Evolutionary conservation across 2,797 vertebrate genomes (phyloP).

Genomic region (Labroides dimidiatus): DNA sequence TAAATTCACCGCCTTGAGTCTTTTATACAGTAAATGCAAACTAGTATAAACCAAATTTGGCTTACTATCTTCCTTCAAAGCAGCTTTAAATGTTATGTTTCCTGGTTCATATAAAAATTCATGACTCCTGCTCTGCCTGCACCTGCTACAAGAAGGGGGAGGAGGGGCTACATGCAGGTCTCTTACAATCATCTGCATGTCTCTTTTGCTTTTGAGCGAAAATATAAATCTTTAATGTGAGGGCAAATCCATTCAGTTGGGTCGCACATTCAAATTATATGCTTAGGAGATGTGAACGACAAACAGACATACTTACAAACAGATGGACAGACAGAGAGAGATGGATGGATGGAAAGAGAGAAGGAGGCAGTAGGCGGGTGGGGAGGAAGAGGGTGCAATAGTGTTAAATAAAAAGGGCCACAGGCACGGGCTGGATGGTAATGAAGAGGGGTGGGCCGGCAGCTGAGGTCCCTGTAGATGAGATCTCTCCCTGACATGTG

Average conservation of each 20-base stretch:
- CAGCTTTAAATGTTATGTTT: slow-evolving; percentile 34
- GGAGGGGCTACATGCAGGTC: slow-evolving; percentile 36
- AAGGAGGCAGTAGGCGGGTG: slow-evolving; percentile 12
- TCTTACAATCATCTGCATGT: slow-evolving; percentile 67
- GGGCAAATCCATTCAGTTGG: slow-evolving; percentile 73
- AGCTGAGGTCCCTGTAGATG: slow-evolving; percentile 81
- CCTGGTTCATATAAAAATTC: slow-evolving; percentile 57
- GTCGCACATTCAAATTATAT: slow-evolving; percentile 73
- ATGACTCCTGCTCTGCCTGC: slow-evolving; percentile 51
- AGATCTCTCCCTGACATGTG: slow-evolving; percentile 83
- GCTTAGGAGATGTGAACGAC: slow-evolving; percentile 58
- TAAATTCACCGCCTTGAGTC: background rate
- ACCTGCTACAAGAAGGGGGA: slow-evolving; percentile 52
- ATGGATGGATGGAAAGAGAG: slow-evolving; percentile 33
- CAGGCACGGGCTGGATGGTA: slow-evolving; percentile 71
- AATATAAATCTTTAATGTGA: slow-evolving; percentile 74
- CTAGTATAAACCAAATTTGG: slow-evolving; percentile 12
- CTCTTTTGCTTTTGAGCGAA: slow-evolving; percentile 69
- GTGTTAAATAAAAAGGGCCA: slow-evolving; percentile 81
- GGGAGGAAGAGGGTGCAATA: slow-evolving; percentile 55
- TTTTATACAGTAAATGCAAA: slow-evolving; percentile 38
- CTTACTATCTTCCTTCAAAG: slow-evolving; percentile 35
- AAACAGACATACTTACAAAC: slow-evolving; percentile 9
- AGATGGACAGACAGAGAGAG: slow-evolving; percentile 46
- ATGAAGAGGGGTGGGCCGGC: slow-evolving; percentile 77